phyloP scores from a whole-genome alignment of 1,140 invertebrate species.

The Drosophila trapezifrons region DNA sequence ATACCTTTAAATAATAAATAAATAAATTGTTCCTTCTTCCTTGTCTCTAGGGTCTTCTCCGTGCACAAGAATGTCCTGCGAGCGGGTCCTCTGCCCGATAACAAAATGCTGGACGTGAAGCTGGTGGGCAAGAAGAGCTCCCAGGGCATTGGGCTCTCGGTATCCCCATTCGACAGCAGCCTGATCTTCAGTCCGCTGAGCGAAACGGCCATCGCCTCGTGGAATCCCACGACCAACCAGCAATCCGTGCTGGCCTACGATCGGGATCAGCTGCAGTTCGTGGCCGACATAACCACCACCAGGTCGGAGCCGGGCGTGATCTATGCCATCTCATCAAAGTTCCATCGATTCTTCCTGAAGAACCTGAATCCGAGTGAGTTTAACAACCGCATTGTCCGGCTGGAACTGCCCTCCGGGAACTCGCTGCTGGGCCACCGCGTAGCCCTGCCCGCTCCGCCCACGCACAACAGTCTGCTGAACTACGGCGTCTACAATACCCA shows the following conservation, averaged over 20 bases:
- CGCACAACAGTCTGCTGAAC: conserved; percentile 62
- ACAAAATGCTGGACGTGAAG: conserved; percentile 89
- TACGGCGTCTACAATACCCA: conserved; percentile 51
- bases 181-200: conserved; percentile 90
- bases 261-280: conserved; percentile 89
- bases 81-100: conserved; percentile 88
- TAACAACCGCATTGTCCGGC: conserved; percentile 87
- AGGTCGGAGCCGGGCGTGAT: conserved; percentile 87
- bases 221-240: conserved; percentile 89
- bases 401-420: conserved; percentile 73
- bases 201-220: conserved; percentile 91
- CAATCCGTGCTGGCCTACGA: conserved; percentile 88
- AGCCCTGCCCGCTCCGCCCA: conserved; percentile 32
- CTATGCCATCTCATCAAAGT: conserved; percentile 89
- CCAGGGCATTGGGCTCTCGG: conserved; percentile 89
- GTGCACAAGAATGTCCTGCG: conserved; percentile 89
- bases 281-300: conserved; percentile 88
- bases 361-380: conserved; percentile 86
- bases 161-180: conserved; percentile 88
- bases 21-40: background rate
- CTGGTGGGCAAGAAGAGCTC: conserved; percentile 92
- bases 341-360: conserved; percentile 91
- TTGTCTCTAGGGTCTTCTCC: conserved; percentile 87
- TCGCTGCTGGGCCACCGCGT: conserved; percentile 32
- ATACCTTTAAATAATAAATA: background rate